Base-by-base conservation (phyloP, 2,113 vertebrate genomes). In the Dermatemys mawii region DNA sequence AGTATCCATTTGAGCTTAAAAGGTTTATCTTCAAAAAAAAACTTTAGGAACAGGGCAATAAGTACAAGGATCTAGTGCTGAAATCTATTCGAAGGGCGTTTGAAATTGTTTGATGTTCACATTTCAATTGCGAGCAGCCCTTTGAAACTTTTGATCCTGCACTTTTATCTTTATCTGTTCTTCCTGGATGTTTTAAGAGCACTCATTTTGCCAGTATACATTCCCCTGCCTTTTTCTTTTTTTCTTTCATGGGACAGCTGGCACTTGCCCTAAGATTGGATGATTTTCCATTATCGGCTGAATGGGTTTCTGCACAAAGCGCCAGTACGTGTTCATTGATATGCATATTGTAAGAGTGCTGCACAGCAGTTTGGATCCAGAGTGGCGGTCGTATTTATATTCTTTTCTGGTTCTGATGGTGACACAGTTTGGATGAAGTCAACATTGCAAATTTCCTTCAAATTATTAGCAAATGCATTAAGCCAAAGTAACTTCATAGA, bases 81-180 rank as follows among this genome's bases (percentile, higher is more conserved):
- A 83, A 90, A 93, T 93, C 46, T 88, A 88, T 94, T 91, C 0
- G 11, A 92, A 97, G 46, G 54, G 93, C 14, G 2, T 94, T 84
- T 93, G 89, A 94, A 96, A 96, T 95, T 84, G 96, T 87, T 83
- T 94, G 91, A 93, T 92, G 35, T 89, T 96, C 95, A 89, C 93
- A 91, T 93, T 93, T 91, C 89, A 88, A 85, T 89, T 94, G 90
- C 90, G 88, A 96, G 91, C 86, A 86, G 91, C 87, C 75, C 86
- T 83, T 91, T 57, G 17, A 63, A 95, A 91, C 84, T 93, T 79
- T 94, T 95, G 84, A 96, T 96, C 89, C 67, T 44, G 13, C 26
- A 29, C 93, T 96, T 97, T 95, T 84, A 91, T 96, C 92, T 92
- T 81, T 94, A 94, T 53, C 83, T 96, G 78, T 51, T 96, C 94